Evolutionary conservation across 2,113 vertebrate species (phyloP), one percentile per base, ranked within the genome.

Genomic region (Scartelaos histophorus): DNA sequence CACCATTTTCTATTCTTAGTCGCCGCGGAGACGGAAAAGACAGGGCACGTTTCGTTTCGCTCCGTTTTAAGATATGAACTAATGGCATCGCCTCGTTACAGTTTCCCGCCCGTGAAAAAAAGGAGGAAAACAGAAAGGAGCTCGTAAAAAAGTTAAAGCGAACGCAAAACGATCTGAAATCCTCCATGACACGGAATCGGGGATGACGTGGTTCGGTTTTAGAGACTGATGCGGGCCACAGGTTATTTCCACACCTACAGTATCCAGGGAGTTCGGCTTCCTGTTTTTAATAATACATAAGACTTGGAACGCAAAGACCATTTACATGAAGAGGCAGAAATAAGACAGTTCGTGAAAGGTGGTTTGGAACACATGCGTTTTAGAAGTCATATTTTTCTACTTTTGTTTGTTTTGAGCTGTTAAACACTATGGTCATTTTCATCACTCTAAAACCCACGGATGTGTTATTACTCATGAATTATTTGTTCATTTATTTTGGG

Each of bases 1-100:
- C 86, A 35, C 60, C 70, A 83, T 75, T 61, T 70, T 85, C 85
- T 90, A 84, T 88, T 91, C 81, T 80, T 64, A 79, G 86, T 83
- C 70, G 75, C 81, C 80, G 82, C 69, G 67, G 72, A 79, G 82
- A 90, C 85, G 88, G 84, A 90, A 89, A 90, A 87, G 81, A 83
- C 82, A 71, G 78, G 76, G 66, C 70, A 79, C 76, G 22, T 84
- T 90, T 87, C 76, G 82, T 83, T 90, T 83, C 49, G 29, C 76
- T 73, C 76, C 38, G 7, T 84, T 89, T 90, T 84, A 85, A 78
- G 85, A 85, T 83, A 77, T 70, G n/a, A 71, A 84, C 85, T 88
- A 89, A 90, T 88, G 83, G 84, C 89, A 82, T 87, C 89, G 88
- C 81, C 89, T 87, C 84, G 80, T 89, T 87, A 89, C 89, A 58